These are phyloP conservation scores for Sapayoa aenigma DNA, from an alignment of 2,113 vertebrate species.

Conservation along the genomic window DNA sequence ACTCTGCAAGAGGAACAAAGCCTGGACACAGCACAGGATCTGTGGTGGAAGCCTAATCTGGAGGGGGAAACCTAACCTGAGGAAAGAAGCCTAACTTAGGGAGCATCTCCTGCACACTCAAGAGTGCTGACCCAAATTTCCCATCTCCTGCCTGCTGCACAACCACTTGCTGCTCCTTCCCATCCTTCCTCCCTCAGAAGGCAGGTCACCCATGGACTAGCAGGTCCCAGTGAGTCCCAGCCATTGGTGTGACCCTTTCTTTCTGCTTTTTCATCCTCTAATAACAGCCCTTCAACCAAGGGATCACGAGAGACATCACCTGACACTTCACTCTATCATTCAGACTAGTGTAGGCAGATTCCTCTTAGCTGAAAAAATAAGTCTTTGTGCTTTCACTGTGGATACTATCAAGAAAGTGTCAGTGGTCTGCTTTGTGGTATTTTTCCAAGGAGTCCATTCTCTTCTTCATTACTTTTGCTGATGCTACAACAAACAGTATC, in stretches of 20 bases:
- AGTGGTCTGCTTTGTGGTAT: not conserved
- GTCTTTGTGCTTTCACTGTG: not conserved
- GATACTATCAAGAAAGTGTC: not conserved
- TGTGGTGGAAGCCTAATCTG: not conserved
- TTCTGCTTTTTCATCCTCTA: not conserved
- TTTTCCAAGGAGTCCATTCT: not conserved
- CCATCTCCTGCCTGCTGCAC: not conserved
- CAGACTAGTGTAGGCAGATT: not conserved
- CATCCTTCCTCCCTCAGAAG: not conserved
- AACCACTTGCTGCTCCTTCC: not conserved
- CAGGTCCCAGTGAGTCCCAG: not conserved
- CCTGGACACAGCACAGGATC: rapidly evolving
- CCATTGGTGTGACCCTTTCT: rapidly evolving
- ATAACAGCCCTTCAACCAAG: not conserved
- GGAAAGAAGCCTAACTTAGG: not conserved
- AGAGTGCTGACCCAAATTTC: not conserved
- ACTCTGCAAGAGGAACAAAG: not conserved
- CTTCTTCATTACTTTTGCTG: not conserved
- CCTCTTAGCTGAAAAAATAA: not conserved
- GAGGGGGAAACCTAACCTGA: not conserved
- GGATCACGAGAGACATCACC: not conserved
- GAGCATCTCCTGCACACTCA: not conserved
- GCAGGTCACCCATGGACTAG: not conserved
- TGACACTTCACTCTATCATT: not conserved
- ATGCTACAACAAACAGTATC: not conserved